Conservation (phyloP, 2,888 invertebrate species). For the Parnassius mnemosyne region DNA sequence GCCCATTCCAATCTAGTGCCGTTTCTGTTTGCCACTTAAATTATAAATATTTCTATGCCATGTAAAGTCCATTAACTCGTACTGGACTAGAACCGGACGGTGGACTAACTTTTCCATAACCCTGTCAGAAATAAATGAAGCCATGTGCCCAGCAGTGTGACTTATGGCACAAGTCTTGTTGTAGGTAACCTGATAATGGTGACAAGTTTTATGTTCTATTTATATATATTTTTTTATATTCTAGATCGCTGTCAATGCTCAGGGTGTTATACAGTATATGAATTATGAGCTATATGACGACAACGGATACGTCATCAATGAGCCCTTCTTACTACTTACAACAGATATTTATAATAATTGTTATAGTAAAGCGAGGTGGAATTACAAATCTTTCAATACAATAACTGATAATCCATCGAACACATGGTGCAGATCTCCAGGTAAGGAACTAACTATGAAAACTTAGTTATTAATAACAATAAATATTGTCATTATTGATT, state of each 20-base stretch:
- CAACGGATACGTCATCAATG: constrained; percentile 73
- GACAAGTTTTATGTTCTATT: no score
- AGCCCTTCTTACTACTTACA: constrained; percentile 46
- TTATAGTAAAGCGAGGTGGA: constrained; percentile 71
- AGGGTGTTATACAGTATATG: constrained; percentile 82
- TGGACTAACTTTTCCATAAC: no score
- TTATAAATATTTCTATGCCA: no score
- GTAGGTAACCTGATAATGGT: no score
- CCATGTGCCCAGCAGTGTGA: no score
- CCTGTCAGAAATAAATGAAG: no score
- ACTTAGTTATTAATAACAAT: neutral
- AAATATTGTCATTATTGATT: neutral
- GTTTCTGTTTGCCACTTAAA: neutral
- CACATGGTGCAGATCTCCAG: constrained; percentile 43
- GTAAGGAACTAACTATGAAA: constrained; percentile 25
- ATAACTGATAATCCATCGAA: constrained; percentile 42
- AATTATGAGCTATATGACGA: constrained; percentile 71
- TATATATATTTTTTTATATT: neutral
- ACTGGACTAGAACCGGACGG: no score
- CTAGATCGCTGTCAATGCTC: constrained; percentile 68
- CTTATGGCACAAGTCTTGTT: no score
- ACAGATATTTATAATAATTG: constrained; percentile 47
- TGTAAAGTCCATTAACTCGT: no score
- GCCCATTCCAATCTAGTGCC: neutral
- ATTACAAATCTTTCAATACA: constrained; percentile 45